These are phyloP conservation scores for Zhengitettix transpicula DNA, from an alignment of 2,888 invertebrate genomes.

Conservation along the genomic window DNA sequence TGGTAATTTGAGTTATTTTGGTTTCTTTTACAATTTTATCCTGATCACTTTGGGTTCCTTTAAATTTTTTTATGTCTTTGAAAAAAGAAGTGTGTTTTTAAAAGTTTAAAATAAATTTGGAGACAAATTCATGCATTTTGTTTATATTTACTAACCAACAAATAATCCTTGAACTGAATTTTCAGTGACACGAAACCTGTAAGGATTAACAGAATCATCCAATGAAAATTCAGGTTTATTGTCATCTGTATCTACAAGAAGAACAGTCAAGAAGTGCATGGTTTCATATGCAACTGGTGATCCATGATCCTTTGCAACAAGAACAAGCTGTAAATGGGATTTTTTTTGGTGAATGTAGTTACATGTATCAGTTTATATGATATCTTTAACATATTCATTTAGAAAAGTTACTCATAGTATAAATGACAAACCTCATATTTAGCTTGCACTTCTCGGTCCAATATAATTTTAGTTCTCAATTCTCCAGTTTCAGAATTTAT, in stretches of 20 bases:
- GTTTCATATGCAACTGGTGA: constrained; percentile 65
- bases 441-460: constrained; percentile 58
- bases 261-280: constrained; percentile 52
- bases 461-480: constrained; percentile 55
- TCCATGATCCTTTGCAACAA: constrained; percentile 72
- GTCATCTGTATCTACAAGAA: constrained; percentile 65
- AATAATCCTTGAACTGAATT: constrained; percentile 45
- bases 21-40: too few species aligned
- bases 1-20: too few species aligned
- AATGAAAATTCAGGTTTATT: constrained; percentile 61
- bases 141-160: constrained; percentile 33
- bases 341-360: neutral
- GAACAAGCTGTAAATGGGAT: constrained; percentile 37
- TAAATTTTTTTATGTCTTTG: too few species aligned
- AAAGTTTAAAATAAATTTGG: too few species aligned
- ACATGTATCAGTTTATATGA: neutral
- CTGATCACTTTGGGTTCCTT: too few species aligned
- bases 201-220: constrained; percentile 32
- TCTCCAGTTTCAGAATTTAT: constrained; percentile 68
- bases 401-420: neutral
- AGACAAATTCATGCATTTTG: neutral
- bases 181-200: constrained; percentile 54
- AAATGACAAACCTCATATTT: constrained; percentile 31
- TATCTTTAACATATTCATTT: neutral
- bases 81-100: too few species aligned